Evolutionary conservation across 2,888 invertebrate species (phyloP).

Genomic region (Scaeva pyrastri): DNA sequence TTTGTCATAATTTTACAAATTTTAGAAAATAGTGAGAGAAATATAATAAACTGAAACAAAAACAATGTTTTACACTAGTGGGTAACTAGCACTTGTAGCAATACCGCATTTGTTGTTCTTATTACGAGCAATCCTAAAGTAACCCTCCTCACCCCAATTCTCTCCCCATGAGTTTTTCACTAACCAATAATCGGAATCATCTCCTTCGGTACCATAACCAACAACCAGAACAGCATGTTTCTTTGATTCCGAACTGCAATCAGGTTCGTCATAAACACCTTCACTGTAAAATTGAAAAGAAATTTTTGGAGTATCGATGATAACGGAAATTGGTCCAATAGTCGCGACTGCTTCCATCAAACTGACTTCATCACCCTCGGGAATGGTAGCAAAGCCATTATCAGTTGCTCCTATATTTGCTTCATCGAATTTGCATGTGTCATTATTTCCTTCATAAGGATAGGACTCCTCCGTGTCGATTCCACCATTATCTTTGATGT

Average conservation of each 20-base stretch:
- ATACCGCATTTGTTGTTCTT: slow-evolving; percentile 94
- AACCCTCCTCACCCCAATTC: slow-evolving; percentile 93
- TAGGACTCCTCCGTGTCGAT: slow-evolving; percentile 95
- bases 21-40: too few relatives aligned
- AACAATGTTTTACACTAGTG: slow-evolving; percentile 89
- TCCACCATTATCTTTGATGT: slow-evolving; percentile 92
- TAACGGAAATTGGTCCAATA: slow-evolving; percentile 93
- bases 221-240: slow-evolving; percentile 89
- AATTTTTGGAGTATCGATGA: slow-evolving; percentile 94
- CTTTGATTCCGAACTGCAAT: slow-evolving; percentile 89
- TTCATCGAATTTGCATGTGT: slow-evolving; percentile 88
- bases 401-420: slow-evolving; percentile 90
- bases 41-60: background rate
- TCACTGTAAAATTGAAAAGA: slow-evolving; percentile 94
- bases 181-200: slow-evolving; percentile 87
- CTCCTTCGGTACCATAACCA: slow-evolving; percentile 83
- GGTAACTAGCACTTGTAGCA: slow-evolving; percentile 92
- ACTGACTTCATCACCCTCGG: slow-evolving; percentile 88
- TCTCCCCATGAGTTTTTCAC: slow-evolving; percentile 90
- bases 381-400: slow-evolving; percentile 91
- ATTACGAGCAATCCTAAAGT: slow-evolving; percentile 95
- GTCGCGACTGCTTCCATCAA: slow-evolving; percentile 92
- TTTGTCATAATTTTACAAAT: too few relatives aligned
- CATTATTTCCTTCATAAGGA: slow-evolving; percentile 92
- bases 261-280: slow-evolving; percentile 92